phyloP scores from a whole-genome alignment of 2,888 invertebrate genomes.

The Mythimna lalbum region DNA sequence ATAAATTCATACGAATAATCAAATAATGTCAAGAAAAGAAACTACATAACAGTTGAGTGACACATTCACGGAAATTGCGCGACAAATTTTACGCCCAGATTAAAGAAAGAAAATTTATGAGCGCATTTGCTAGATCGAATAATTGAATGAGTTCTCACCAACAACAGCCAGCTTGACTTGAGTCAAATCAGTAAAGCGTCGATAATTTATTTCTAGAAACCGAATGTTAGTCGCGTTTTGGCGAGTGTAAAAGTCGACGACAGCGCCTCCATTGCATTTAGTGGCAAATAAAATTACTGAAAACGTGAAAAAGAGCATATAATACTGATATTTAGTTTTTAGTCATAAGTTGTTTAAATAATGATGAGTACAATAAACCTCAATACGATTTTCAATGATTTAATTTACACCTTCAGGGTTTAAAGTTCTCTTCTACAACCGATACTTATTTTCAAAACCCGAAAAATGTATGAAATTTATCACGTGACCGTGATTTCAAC shows the following conservation, averaged over 20 bases:
- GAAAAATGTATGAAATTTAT: not conserved
- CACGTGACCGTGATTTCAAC: no score
- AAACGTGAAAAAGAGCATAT: not conserved
- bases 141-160: not conserved
- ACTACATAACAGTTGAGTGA: not conserved
- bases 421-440: not conserved
- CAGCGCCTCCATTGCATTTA: not conserved
- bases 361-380: not conserved
- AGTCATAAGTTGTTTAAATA: not conserved
- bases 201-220: not conserved
- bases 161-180: not conserved
- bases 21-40: not conserved
- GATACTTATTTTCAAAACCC: not conserved
- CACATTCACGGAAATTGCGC: conserved; percentile 4
- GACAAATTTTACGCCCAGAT: not conserved
- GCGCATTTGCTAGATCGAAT: not conserved
- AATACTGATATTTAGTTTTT: not conserved
- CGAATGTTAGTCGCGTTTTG: not conserved
- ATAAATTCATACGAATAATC: not conserved
- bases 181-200: not conserved
- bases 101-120: not conserved
- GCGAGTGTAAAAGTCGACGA: not conserved
- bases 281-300: no score
- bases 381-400: no score
- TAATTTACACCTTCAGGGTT: not conserved